A percentile compares a stretch with the other conserved stretches of the same genome.
These are phyloP conservation scores for Eustalomyia histrio DNA, from an alignment of 2,888 invertebrate genomes.

Conservation along the genomic window DNA sequence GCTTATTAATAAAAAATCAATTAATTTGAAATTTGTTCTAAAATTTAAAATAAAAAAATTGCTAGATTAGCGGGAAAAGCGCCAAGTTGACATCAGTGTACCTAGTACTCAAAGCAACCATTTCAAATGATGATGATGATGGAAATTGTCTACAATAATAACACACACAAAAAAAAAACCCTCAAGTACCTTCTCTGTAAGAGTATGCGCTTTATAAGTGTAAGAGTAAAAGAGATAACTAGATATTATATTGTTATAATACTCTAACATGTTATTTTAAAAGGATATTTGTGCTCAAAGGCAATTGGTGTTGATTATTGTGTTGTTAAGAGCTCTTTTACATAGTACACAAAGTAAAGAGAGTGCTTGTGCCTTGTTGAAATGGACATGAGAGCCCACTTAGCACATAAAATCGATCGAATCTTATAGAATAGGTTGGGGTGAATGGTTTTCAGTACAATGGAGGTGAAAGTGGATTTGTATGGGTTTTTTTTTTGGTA, in stretches of 20 bases:
- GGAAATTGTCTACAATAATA: slow-evolving; percentile 23
- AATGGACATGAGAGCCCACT: slow-evolving; percentile 80
- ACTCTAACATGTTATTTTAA: slow-evolving; percentile 39
- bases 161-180: slow-evolving; percentile 16
- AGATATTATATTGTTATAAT: slow-evolving; percentile 1
- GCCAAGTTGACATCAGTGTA: no score
- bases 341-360: slow-evolving; percentile 20
- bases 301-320: slow-evolving; percentile 65
- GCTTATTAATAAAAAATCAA: no score
- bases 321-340: slow-evolving; percentile 45
- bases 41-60: no score
- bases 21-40: no score
- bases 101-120: not conserved
- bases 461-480: slow-evolving; percentile 64
- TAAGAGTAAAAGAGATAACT: slow-evolving; percentile 40
- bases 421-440: slow-evolving; percentile 59
- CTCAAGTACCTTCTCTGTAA: slow-evolving; percentile 67
- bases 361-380: slow-evolving; percentile 66
- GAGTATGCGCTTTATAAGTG: slow-evolving; percentile 44
- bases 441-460: slow-evolving; percentile 56
- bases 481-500: slow-evolving; percentile 55
- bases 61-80: no score
- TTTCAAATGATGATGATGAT: slow-evolving; percentile 43
- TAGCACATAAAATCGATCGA: slow-evolving; percentile 70
- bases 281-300: slow-evolving; percentile 63